Conservation (phyloP, 2,797 vertebrate species). For the Peromyscus nudipes region DNA sequence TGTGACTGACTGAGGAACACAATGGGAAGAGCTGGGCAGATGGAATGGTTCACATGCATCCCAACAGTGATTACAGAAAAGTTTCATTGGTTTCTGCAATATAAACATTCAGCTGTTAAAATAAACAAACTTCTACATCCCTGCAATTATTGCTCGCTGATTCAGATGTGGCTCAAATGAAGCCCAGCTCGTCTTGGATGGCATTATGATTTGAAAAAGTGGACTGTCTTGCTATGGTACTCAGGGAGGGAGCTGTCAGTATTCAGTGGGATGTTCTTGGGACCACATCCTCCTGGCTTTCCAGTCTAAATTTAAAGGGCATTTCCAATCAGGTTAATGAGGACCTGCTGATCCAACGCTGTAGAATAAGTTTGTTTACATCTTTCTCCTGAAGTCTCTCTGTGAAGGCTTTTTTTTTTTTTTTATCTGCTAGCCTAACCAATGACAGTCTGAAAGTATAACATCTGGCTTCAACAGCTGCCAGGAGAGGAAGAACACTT, state of each 20-base stretch:
- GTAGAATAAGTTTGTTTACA: slow-evolving; percentile 32
- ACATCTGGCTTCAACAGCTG: slow-evolving; percentile 85
- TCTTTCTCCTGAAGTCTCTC: not conserved
- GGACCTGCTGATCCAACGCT: slow-evolving; percentile 62
- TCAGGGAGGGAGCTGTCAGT: not conserved
- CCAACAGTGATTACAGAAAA: slow-evolving; percentile 70
- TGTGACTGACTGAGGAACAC: slow-evolving; percentile 19
- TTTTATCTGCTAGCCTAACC: slow-evolving; percentile 63
- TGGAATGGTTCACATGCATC: slow-evolving; percentile 50
- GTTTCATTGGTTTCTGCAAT: slow-evolving; percentile 69
- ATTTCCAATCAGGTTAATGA: slow-evolving; percentile 67
- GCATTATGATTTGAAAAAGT: slow-evolving; percentile 35
- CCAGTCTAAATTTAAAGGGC: slow-evolving; percentile 47
- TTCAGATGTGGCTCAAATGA: slow-evolving; percentile 67
- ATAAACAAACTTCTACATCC: slow-evolving; percentile 74
- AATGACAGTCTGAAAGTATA: slow-evolving; percentile 60
- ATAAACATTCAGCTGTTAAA: slow-evolving; percentile 70
- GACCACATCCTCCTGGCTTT: slow-evolving; percentile 1
- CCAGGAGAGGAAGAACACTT: slow-evolving; percentile 59
- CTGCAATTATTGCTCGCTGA: slow-evolving; percentile 52
- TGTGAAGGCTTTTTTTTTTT: slow-evolving; percentile 41
- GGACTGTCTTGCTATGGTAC: slow-evolving; percentile 51
- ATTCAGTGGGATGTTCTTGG: not conserved
- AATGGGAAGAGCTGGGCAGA: slow-evolving; percentile 37
- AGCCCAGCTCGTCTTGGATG: slow-evolving; percentile 39